A percentile compares a stretch with the other conserved stretches of the same genome.
Evolutionary conservation across 2,888 invertebrate species (phyloP).

Genomic region (Papilio elwesi): DNA sequence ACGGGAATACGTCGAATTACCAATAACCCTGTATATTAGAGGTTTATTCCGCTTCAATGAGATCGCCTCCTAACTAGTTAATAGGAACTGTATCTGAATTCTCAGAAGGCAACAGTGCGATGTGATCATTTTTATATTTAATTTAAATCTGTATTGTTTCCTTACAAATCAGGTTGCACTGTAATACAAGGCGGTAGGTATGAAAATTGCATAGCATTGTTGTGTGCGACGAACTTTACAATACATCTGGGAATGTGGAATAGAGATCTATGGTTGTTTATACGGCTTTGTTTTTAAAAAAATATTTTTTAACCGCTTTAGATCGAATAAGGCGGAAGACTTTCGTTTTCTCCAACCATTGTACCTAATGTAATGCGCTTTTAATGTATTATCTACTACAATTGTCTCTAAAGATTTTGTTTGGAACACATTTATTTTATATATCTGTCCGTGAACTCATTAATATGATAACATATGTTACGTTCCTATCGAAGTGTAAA

Average conservation of each 20-base stretch:
- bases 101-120: neutral
- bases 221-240: too few relatives aligned
- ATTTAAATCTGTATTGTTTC: neutral
- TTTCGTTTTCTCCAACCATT: too few relatives aligned
- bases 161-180: neutral
- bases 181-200: neutral
- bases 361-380: neutral
- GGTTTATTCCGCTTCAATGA: neutral
- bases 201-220: neutral
- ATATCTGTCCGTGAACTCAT: constrained; percentile 12
- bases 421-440: neutral
- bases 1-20: too few relatives aligned
- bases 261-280: too few relatives aligned
- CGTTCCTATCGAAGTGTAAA: constrained; percentile 1
- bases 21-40: neutral
- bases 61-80: neutral
- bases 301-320: too few relatives aligned
- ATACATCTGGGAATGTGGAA: too few relatives aligned
- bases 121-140: constrained; percentile 10
- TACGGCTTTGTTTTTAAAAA: too few relatives aligned
- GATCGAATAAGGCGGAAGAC: too few relatives aligned
- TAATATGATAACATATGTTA: neutral
- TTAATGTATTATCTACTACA: neutral
- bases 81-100: neutral
- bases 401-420: neutral